Evolutionary conservation across 2,113 vertebrate genomes (phyloP), one percentile per base, ranked within the genome.

Genomic region (Motacilla alba): DNA sequence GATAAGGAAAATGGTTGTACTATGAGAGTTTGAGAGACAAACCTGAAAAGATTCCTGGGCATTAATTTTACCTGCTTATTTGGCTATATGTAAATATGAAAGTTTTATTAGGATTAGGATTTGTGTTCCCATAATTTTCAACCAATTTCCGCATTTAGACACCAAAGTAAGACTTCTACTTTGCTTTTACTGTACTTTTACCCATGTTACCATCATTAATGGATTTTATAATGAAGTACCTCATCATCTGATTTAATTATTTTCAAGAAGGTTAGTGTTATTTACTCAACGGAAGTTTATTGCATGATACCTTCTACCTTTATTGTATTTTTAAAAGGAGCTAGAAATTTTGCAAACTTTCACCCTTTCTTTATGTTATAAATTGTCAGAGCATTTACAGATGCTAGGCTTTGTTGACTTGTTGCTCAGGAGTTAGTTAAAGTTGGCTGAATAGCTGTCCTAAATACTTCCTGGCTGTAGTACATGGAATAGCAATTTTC

Each of bases 371-470:
- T 85, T 53, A 7, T 47, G 18, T 70, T 74, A n/a, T 23, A 74
- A 55, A 19, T 75, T 55, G 8, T 66, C 17, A 15, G 52, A 81
- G 35, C 82, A 37, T 67, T 87, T 93, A 35, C 56, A 87, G 43
- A 53, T 78, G 62, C 63, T 67, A 56, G 43, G 18, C 64, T 95
- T 81, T 96, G 55, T 70, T 92, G 87, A 83, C 85, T 90, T 94
- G 93, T 93, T 91, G 90, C 82, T 95, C 37, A 39, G 93, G 82
- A 88, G 82, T 86, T 69, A 87, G 67, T 53, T 91, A 28, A 91
- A 95, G 43, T 90, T 95, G 96, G 93, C 93, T 39, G 88, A 92
- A 33, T 94, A 72, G 76, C 90, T 96, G 80, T 84, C 88, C 93
- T 95, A 90, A 94, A 96, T 88, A 88, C 68, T 90, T 96, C 35